These are phyloP conservation scores for Cheiracanthium punctorium DNA, from an alignment of 2,888 invertebrate genomes.

Conservation along the genomic window DNA sequence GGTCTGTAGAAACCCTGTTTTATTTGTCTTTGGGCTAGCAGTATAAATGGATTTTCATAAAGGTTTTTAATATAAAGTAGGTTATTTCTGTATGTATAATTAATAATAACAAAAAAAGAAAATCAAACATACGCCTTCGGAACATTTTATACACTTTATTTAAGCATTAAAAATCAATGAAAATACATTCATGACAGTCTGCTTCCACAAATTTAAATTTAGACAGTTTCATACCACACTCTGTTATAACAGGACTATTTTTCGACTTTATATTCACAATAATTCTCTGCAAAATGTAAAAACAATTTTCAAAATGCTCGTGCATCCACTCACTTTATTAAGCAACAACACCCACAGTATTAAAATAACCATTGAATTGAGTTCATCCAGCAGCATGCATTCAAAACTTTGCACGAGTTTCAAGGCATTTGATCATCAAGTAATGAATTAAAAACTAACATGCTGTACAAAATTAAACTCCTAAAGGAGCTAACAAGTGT, in stretches of 20 bases:
- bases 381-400: conserved; percentile 35
- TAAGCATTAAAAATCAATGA: conserved; percentile 26
- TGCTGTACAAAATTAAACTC: conserved; percentile 59
- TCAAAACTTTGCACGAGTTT: conserved; percentile 31
- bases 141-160: conserved; percentile 22
- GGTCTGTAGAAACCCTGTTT: no score
- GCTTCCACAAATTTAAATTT: background rate
- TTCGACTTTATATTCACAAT: background rate
- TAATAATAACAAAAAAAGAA: no score
- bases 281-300: conserved; percentile 7
- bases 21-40: no score
- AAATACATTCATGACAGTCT: conserved; percentile 9
- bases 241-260: conserved; percentile 1
- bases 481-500: conserved; percentile 57
- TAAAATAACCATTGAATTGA: conserved; percentile 53
- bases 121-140: no score
- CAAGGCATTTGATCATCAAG: conserved; percentile 39
- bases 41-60: no score
- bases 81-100: no score
- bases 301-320: conserved; percentile 43
- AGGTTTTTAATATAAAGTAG: no score
- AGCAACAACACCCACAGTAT: conserved; percentile 48
- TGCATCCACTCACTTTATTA: conserved; percentile 39
- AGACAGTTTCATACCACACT: background rate
- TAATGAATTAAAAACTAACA: conserved; percentile 58